Evolutionary conservation across 1,140 invertebrate genomes (phyloP), one percentile per base, ranked within the genome.

Genomic region (Dendrolimus kikuchii): DNA sequence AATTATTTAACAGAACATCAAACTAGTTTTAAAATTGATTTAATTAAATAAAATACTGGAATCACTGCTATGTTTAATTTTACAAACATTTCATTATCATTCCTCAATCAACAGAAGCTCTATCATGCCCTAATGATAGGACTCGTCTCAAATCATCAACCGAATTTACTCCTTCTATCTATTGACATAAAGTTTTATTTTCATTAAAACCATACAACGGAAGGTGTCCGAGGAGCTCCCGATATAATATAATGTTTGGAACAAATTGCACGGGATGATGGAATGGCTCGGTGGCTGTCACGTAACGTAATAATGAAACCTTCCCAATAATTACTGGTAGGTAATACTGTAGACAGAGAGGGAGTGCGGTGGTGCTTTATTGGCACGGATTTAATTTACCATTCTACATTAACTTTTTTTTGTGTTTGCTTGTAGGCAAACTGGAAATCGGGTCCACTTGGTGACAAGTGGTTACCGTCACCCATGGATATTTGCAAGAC

Each of bases 241-340:
- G 41, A 48, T 51, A 55, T 60, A 60, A 60, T 58, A 51, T 55
- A 51, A 62, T 62, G 60, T 47, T 47, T 7, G 45, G 52, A 60
- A 46, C 38, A 66, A 66, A 66, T 66, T 62, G 64, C 60, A 60
- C 53, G 51, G 39, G 50, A 56, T 53, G 54, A 60, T 60, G 53
- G 53, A 55, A 50, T 49, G 45, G 50, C 64, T 52, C 60, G 40
- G 51, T 53, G 49, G 51, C 59, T 70, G 68, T 67, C 68, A 67
- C 64, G 68, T 70, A 70, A 62, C 67, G 49, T 70, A 64, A 66
- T 68, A 64, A 70, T 70, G 67, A 67, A 67, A 43, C 56, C 63
- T 57, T 62, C 61, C 53, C 60, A 67, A 65, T 70, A 70, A 70
- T 67, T 67, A 70, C 47, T 46, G 46, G 46, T 57, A 36, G 59